phyloP scores from a whole-genome alignment of 2,888 invertebrate species.

The Drosophila emarginata region DNA sequence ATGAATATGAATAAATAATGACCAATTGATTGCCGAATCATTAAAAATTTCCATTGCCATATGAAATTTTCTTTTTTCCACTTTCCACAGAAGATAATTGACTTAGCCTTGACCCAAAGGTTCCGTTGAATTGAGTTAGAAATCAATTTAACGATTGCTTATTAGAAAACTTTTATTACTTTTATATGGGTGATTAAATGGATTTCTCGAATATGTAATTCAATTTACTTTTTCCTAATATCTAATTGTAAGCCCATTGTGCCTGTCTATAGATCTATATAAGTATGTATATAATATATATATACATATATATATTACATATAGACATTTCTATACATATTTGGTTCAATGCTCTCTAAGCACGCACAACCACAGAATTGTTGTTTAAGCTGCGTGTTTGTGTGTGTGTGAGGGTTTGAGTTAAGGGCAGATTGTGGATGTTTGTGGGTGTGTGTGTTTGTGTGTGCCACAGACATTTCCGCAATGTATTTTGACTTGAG shows the following conservation, averaged over 20 bases:
- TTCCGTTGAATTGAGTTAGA: background rate
- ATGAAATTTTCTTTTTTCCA: background rate
- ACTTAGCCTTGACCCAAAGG: background rate
- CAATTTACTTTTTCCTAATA: conserved; percentile 6
- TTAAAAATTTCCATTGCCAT: background rate
- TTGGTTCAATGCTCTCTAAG: conserved; percentile 4
- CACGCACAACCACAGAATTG: conserved; percentile 8
- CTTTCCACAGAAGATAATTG: background rate
- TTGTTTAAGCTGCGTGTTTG: background rate
- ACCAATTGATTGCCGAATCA: background rate
- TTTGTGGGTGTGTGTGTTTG: conserved; percentile 8
- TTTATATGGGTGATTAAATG: background rate
- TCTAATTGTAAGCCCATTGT: conserved; percentile 5
- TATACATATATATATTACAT: background rate
- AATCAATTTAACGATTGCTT: background rate
- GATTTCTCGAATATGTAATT: conserved; percentile 2
- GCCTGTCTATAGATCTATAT: background rate
- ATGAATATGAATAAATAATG: background rate
- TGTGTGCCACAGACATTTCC: conserved; percentile 57
- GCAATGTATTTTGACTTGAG: conserved; percentile 69
- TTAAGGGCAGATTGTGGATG: background rate
- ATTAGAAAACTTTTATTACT: background rate
- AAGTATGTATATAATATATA: background rate
- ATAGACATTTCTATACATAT: background rate
- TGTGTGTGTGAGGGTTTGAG: background rate